Evolutionary conservation across 2,113 vertebrate genomes (phyloP).

Genomic region (Leptosomus discolor): DNA sequence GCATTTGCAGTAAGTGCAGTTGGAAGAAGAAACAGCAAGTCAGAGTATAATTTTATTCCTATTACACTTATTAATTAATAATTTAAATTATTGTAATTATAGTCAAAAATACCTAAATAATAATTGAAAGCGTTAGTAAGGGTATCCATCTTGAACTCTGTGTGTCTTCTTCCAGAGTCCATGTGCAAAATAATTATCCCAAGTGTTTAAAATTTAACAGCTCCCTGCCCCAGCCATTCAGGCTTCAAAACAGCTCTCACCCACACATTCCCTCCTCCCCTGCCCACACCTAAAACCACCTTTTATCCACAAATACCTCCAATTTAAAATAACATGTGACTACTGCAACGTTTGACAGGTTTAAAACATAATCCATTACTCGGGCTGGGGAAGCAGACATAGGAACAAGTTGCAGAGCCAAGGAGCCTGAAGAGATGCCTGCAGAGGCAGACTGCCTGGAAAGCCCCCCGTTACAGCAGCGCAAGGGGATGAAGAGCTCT

Average conservation of each 20-base stretch:
- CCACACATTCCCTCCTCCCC: not conserved
- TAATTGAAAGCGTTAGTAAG: not conserved
- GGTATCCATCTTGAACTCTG: not conserved
- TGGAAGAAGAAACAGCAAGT: not conserved
- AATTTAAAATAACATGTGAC: accelerated
- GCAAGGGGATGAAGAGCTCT: not conserved
- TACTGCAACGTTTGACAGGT: not conserved
- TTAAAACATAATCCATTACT: not conserved
- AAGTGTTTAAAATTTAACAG: not conserved
- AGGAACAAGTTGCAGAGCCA: accelerated
- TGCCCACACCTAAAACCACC: not conserved
- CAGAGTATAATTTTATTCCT: not conserved
- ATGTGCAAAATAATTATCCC: not conserved
- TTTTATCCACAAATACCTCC: not conserved
- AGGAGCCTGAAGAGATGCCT: not conserved
- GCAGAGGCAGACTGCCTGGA: not conserved
- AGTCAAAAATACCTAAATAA: not conserved
- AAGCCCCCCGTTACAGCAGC: not conserved
- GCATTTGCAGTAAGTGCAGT: not conserved
- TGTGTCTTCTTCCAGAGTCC: not conserved
- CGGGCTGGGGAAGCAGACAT: not conserved
- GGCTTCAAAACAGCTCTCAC: not conserved
- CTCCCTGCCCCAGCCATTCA: not conserved
- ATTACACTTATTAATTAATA: not conserved
- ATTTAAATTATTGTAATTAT: not conserved